These are phyloP conservation scores for Dascyllus trimaculatus DNA, from an alignment of 2,113 vertebrate genomes.

Conservation along the genomic window DNA sequence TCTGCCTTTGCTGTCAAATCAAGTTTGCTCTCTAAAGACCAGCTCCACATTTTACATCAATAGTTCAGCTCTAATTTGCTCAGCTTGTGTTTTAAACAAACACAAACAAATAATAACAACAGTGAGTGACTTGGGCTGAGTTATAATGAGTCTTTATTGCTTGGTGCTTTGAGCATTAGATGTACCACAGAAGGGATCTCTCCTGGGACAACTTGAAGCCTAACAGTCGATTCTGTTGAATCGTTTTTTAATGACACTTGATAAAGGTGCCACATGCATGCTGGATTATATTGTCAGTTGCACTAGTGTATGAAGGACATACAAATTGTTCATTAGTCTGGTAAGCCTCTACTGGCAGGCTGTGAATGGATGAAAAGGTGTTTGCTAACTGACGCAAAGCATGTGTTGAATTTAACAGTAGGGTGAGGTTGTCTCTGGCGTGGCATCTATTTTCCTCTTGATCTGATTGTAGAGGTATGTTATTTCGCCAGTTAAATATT, in stretches of 20 bases:
- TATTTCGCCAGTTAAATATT: constrained; percentile 15
- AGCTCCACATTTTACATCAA: constrained; percentile 24
- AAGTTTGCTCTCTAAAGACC: constrained; percentile 27
- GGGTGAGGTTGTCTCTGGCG: neutral
- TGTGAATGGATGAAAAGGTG: constrained; percentile 26
- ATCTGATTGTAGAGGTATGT: constrained; percentile 2
- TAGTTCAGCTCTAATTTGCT: constrained; percentile 21
- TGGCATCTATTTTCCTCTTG: constrained; percentile 8
- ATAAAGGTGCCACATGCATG: constrained; percentile 3
- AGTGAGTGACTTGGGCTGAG: constrained; percentile 15
- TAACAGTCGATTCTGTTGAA: constrained; percentile 8
- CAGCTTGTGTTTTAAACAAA: constrained; percentile 23
- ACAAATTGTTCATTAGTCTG: constrained; percentile 8
- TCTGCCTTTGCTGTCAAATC: constrained; percentile 49
- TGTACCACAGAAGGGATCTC: neutral
- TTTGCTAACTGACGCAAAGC: neutral
- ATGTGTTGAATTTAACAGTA: constrained; percentile 6
- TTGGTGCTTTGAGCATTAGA: constrained; percentile 13
- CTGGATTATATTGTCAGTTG: neutral
- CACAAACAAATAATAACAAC: constrained; percentile 27
- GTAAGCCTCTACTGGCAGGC: neutral
- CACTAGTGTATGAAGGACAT: constrained; percentile 16
- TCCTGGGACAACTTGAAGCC: neutral
- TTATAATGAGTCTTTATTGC: constrained; percentile 23
- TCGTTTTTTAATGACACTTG: constrained; percentile 3